These are phyloP conservation scores for Acanthochromis polyacanthus DNA, from an alignment of 2,113 vertebrate species.

Conservation along the genomic window DNA sequence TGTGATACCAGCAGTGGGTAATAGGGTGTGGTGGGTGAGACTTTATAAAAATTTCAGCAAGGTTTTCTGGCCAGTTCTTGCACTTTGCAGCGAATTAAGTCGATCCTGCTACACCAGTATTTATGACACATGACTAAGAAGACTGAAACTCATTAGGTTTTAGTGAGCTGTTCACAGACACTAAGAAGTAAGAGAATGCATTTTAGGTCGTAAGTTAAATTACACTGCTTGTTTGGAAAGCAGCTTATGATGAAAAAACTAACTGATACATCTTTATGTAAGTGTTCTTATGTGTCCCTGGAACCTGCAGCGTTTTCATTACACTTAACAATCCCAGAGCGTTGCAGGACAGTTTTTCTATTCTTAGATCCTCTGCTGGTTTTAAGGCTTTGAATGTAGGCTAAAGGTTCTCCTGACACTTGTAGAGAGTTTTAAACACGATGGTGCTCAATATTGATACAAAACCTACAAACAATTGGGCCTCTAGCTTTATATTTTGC, in stretches of 20 bases:
- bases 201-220: neutral
- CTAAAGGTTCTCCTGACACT: conserved; percentile 2
- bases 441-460: no score
- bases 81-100: neutral
- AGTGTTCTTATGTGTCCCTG: neutral
- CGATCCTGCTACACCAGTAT: neutral
- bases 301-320: neutral
- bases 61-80: neutral
- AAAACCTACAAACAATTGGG: no score
- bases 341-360: conserved; percentile 2
- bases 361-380: conserved; percentile 6
- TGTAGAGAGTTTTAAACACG: neutral
- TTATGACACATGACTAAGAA: neutral
- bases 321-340: neutral
- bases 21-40: neutral
- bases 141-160: neutral
- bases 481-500: no score
- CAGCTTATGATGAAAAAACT: neutral
- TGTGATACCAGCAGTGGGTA: neutral
- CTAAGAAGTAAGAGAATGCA: neutral
- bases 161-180: neutral
- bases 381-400: conserved; percentile 26
- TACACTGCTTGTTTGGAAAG: neutral
- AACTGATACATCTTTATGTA: neutral
- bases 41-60: neutral